Percentiles rank a stretch among this genome's conserved stretches.
phyloP scores from a whole-genome alignment of 2,113 vertebrate species.

The Hydropotes inermis region DNA sequence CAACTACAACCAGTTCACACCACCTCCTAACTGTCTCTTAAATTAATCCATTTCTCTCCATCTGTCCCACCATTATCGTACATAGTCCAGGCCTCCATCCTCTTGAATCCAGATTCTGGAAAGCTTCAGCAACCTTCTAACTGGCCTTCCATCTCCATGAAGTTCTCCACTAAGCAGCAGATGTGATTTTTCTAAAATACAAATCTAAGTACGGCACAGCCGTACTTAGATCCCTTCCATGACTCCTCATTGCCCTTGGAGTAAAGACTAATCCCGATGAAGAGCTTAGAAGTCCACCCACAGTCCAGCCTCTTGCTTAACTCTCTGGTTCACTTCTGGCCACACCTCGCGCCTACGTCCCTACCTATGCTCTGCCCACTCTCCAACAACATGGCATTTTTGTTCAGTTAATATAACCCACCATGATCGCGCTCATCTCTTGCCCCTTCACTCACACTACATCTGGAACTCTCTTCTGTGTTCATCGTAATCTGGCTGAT shows the following conservation, averaged over 20 bases:
- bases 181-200: background rate
- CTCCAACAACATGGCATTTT: background rate
- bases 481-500: background rate
- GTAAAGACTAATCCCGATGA: background rate
- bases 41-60: background rate
- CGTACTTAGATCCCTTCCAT: background rate
- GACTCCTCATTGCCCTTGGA: background rate
- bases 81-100: background rate
- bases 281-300: background rate
- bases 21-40: background rate
- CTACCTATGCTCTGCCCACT: background rate
- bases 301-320: background rate
- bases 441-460: rapidly evolving
- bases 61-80: background rate
- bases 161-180: background rate
- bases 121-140: background rate
- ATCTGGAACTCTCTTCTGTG: background rate
- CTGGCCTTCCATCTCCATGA: background rate
- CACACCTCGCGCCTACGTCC: background rate
- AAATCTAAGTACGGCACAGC: background rate
- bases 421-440: background rate
- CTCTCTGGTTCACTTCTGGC: background rate
- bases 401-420: background rate
- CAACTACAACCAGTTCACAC: background rate
- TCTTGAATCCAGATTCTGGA: background rate